Base-by-base conservation (phyloP, 2,888 invertebrate genomes). In the Bombyx huttoni region DNA sequence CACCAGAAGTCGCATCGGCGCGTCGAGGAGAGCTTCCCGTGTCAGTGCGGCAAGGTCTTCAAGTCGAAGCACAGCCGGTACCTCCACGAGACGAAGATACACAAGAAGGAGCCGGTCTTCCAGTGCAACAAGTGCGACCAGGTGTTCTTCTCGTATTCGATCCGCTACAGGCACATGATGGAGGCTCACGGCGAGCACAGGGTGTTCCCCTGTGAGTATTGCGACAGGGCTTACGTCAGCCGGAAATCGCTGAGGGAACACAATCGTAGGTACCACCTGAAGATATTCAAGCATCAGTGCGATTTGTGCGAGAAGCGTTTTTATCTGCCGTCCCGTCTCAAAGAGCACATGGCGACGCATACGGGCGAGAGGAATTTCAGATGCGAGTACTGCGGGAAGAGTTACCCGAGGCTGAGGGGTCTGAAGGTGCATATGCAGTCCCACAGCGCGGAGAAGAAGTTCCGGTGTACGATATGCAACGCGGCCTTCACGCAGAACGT, bases 351-450 rank as follows among this genome's bases (percentile, higher is more conserved):
- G 79, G 80, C 81, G 0, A 78, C 81, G 1, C 87, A 86, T 35
- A 86, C 84, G 0, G 87, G 86, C 0, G 87, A 87, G n/a, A 68
- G 85, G 54, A 85, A 84, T 47, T 85, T 70, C 12, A 53, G 83
- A 0, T 86, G 86, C 45, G 85, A 85, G 10, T 78, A 68, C 46
- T 87, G 86, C 53, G 86, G 82, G 0, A 87, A 86, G 53, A 79
- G 77, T 10, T 87, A 85, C 49, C 86, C 86, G 0, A 58, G 86
- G 6, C 47, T 84, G 5, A 59, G 83, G 0, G 82, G 81, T 0
- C 51, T 86, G n/a, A 81, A 90, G 12, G 90, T 90, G 0, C 91
- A 91, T 61, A 81, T 90, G 67, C 81, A 91, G 40, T 87, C 88
- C 0, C 91, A 91, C 53, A 83, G 73, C 0, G 83, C 78, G 0